Percentiles rank a stretch among this genome's conserved stretches.
Conservation (phyloP, 2,888 invertebrate genomes). For the Galerucella nymphaeae region DNA sequence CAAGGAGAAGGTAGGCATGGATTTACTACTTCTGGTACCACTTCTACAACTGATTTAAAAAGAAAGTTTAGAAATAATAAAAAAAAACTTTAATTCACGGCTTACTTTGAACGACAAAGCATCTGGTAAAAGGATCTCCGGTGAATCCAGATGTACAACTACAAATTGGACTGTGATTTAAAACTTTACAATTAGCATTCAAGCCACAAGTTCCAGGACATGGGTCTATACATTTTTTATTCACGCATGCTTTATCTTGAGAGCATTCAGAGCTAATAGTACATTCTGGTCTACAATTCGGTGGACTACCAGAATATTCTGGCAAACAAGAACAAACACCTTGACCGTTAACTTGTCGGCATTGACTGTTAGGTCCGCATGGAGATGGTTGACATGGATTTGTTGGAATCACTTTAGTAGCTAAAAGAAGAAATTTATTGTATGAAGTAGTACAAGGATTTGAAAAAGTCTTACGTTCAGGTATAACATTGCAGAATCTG, state of each 20-base stretch:
- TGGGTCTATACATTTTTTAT: conserved; percentile 79
- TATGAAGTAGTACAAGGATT: not conserved
- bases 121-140: conserved; percentile 78
- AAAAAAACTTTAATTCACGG: not conserved
- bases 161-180: conserved; percentile 81
- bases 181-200: conserved; percentile 77
- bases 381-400: conserved; percentile 78
- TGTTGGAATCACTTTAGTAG: conserved; percentile 54
- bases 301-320: conserved; percentile 76
- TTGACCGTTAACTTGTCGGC: conserved; percentile 68
- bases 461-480: conserved; percentile 52
- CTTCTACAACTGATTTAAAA: conserved; percentile 50
- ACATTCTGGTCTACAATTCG: conserved; percentile 78
- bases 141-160: conserved; percentile 72
- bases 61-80: not conserved
- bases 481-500: conserved; percentile 49
- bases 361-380: conserved; percentile 80
- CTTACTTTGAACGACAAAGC: conserved; percentile 57
- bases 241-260: conserved; percentile 75
- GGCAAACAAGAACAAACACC: conserved; percentile 76
- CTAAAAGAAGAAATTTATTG: conserved; percentile 45
- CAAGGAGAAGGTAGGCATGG: conserved; percentile 84
- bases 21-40: conserved; percentile 65
- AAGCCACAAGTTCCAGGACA: conserved; percentile 80
- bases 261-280: conserved; percentile 77